phyloP scores from a whole-genome alignment of 2,888 invertebrate genomes.

The Leptura quadrifasciata region DNA sequence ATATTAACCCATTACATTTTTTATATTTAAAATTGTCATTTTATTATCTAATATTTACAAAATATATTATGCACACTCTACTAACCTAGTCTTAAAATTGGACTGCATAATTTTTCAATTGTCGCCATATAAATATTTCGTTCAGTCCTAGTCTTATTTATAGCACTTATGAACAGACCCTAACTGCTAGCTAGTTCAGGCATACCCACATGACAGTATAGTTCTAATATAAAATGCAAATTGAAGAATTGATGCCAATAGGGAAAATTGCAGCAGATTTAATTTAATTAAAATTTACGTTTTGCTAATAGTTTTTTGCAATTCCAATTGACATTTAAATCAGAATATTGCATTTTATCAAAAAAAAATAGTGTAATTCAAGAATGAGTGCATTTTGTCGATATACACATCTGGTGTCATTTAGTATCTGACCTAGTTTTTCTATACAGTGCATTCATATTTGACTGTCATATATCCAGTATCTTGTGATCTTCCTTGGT shows the following conservation, averaged over 20 bases:
- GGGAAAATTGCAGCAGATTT: conserved; percentile 10
- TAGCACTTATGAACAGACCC: conserved; percentile 30
- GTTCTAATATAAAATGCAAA: conserved; percentile 26
- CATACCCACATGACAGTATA: conserved; percentile 12
- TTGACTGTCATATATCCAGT: neutral
- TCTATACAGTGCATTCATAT: no score
- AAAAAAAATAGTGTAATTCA: neutral
- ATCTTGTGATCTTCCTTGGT: neutral
- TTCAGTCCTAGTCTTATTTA: conserved; percentile 32
- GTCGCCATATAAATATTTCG: conserved; percentile 27
- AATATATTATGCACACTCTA: conserved; percentile 14
- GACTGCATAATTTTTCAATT: conserved; percentile 33
- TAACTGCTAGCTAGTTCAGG: conserved; percentile 11
- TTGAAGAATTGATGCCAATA: conserved; percentile 14
- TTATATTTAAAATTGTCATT: conserved; percentile 26
- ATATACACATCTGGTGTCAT: no score
- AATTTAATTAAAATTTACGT: neutral
- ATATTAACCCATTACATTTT: neutral
- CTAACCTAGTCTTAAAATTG: conserved; percentile 23
- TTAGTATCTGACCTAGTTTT: no score
- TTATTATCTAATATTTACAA: conserved; percentile 35
- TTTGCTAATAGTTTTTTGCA: neutral
- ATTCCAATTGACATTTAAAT: neutral
- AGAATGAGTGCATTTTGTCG: neutral
- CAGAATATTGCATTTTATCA: neutral